A percentile compares a stretch with the other conserved stretches of the same genome.
Conservation (phyloP, 2,888 invertebrate genomes). For the Notocelia uddmanniana region DNA sequence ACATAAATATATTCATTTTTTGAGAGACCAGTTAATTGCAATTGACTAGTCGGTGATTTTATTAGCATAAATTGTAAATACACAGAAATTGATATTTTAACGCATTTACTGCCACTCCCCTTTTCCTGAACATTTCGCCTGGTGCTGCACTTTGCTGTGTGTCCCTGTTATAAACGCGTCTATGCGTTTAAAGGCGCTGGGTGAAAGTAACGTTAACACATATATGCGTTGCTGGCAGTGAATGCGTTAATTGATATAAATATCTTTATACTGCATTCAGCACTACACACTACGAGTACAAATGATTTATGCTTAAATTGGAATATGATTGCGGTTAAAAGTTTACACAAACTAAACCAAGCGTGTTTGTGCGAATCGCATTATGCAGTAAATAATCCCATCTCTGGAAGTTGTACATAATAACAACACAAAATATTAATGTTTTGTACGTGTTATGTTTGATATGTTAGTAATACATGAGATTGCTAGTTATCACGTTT, state of each 20-base stretch:
- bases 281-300: slow-evolving; percentile 8
- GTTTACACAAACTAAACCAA: neutral
- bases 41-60: neutral
- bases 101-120: no score
- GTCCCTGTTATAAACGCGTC: no score
- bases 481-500: slow-evolving; percentile 29
- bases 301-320: slow-evolving; percentile 5
- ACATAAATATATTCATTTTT: neutral
- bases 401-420: neutral
- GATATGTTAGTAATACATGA: slow-evolving; percentile 4
- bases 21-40: neutral
- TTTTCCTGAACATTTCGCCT: no score
- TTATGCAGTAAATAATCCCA: slow-evolving; percentile 3
- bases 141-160: no score
- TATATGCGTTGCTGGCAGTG: no score
- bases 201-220: no score
- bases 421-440: neutral
- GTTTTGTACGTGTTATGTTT: neutral
- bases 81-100: neutral
- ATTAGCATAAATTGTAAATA: neutral
- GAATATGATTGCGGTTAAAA: slow-evolving; percentile 5
- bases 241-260: no score
- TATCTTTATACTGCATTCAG: slow-evolving; percentile 19
- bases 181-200: no score
- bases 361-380: slow-evolving; percentile 20